phyloP scores from a whole-genome alignment of 2,797 vertebrate genomes.

The Cirrhinus molitorella region DNA sequence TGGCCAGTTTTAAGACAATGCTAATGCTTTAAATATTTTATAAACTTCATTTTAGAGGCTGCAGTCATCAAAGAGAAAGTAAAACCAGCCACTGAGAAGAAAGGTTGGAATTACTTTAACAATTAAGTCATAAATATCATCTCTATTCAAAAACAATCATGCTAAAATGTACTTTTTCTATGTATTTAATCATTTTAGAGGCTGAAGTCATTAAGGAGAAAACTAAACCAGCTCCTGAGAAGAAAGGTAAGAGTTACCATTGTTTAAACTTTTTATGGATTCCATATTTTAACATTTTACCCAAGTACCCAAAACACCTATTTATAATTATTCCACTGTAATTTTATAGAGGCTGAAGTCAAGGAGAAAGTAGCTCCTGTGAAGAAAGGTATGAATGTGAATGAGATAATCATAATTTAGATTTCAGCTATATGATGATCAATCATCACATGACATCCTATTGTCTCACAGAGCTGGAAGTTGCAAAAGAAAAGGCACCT shows the following conservation, averaged over 20 bases:
- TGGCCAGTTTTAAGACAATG: background rate
- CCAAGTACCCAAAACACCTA: too few species aligned
- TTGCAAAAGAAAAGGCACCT: constrained; percentile 31
- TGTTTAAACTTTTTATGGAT: too few species aligned
- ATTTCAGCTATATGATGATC: background rate
- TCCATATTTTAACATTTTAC: too few species aligned
- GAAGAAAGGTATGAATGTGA: constrained; percentile 22
- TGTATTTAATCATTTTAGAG: constrained; percentile 7
- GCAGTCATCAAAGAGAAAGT: constrained; percentile 31
- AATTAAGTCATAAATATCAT: too few species aligned
- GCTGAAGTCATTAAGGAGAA: constrained; percentile 31
- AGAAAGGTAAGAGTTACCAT: constrained; percentile 30
- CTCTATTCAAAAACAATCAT: background rate
- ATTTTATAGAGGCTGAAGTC: constrained; percentile 33
- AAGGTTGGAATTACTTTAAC: constrained; percentile 31
- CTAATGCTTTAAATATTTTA: background rate
- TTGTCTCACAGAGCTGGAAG: constrained; percentile 31
- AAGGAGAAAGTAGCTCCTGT: constrained; percentile 24
- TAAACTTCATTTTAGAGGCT: constrained; percentile 15
- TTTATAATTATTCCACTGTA: too few species aligned
- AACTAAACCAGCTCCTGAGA: constrained; percentile 23
- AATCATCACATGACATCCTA: background rate
- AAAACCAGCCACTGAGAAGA: constrained; percentile 27
- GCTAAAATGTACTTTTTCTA: background rate
- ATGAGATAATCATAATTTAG: background rate